Conservation (phyloP, 2,797 vertebrate genomes). For the Pseudochaenichthys georgianus region DNA sequence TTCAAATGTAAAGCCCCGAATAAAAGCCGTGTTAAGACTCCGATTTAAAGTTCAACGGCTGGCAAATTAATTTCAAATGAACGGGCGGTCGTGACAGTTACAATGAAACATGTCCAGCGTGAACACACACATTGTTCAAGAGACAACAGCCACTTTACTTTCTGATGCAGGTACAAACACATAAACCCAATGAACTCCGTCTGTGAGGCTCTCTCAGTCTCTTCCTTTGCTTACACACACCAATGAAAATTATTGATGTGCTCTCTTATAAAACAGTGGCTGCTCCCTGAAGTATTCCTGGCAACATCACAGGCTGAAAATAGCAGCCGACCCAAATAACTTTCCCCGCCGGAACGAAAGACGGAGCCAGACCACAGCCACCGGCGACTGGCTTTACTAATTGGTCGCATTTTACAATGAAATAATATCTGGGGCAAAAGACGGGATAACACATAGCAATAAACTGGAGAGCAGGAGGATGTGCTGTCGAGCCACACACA, state of each 20-base stretch:
- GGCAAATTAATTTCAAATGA: constrained; percentile 54
- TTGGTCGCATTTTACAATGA: constrained; percentile 80
- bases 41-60: constrained; percentile 46
- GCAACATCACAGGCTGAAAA: constrained; percentile 86
- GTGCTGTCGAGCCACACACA: constrained; percentile 45
- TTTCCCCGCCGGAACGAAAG: constrained; percentile 76
- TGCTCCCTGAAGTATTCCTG: constrained; percentile 86
- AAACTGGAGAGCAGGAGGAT: constrained; percentile 53
- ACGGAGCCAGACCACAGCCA: constrained; percentile 81
- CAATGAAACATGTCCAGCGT: constrained; percentile 18
- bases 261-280: constrained; percentile 86
- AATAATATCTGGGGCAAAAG: constrained; percentile 82
- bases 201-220: constrained; percentile 31
- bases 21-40: constrained; percentile 24
- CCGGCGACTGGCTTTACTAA: constrained; percentile 78
- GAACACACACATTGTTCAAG: constrained; percentile 31
- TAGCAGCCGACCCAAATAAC: constrained; percentile 88
- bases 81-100: constrained; percentile 24
- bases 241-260: constrained; percentile 85
- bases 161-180: constrained; percentile 19
- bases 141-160: constrained; percentile 28
- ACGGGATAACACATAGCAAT: constrained; percentile 63
- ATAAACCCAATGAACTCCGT: constrained; percentile 62
- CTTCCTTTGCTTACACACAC: constrained; percentile 36
- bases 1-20: constrained; percentile 9